phyloP scores from a whole-genome alignment of 2,797 vertebrate genomes.

The Smutsia gigantea region DNA sequence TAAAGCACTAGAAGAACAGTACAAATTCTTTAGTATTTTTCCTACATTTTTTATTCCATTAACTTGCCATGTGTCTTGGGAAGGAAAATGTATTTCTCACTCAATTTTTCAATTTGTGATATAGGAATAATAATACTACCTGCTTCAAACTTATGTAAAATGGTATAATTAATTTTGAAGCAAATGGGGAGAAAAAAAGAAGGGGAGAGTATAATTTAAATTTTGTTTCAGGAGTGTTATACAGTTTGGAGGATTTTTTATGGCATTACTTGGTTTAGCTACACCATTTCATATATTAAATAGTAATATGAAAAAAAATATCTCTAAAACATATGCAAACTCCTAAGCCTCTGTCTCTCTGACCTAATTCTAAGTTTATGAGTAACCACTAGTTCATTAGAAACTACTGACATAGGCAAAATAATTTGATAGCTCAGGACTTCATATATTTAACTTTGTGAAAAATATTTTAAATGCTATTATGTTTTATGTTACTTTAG shows the following conservation, averaged over 20 bases:
- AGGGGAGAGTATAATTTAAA: neutral
- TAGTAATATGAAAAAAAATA: neutral
- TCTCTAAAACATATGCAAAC: neutral
- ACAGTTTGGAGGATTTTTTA: neutral
- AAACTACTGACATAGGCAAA: neutral
- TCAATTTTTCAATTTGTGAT: neutral
- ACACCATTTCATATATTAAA: neutral
- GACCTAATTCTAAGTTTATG: slow-evolving; percentile 30
- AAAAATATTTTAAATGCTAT: neutral
- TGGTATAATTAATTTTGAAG: neutral
- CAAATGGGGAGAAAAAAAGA: neutral
- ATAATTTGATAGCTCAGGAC: slow-evolving; percentile 1
- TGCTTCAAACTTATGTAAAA: neutral
- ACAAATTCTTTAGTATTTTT: neutral
- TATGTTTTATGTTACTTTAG: neutral
- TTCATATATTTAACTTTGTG: neutral
- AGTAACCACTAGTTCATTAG: slow-evolving; percentile 9
- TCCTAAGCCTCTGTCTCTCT: neutral
- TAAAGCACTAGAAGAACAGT: neutral
- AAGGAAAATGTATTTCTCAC: neutral
- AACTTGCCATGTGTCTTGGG: neutral
- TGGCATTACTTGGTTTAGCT: neutral
- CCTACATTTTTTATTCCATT: slow-evolving; percentile 17
- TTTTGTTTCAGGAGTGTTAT: neutral
- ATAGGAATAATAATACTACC: neutral